Evolutionary conservation across 2,888 invertebrate species (phyloP).

Genomic region (Cylloceria caligata): DNA sequence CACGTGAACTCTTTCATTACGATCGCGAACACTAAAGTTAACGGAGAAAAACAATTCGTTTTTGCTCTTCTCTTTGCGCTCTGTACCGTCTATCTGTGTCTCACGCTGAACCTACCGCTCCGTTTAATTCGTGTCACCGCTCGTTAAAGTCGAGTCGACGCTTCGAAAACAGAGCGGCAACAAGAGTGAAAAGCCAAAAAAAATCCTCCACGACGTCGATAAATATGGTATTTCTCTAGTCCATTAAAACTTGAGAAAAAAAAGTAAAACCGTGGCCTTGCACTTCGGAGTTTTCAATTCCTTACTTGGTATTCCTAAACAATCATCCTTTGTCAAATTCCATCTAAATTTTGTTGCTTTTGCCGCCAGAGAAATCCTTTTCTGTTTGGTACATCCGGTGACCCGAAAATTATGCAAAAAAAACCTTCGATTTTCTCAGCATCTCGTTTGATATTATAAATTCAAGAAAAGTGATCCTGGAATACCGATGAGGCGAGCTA

Average conservation of each 20-base stretch:
- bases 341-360: neutral
- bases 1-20: neutral
- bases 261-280: neutral
- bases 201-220: neutral
- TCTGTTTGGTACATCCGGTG: neutral
- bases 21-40: neutral
- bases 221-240: conserved; percentile 1
- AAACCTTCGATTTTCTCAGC: neutral
- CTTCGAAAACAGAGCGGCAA: neutral
- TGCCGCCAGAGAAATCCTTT: neutral
- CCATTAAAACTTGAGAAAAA: conserved; percentile 24
- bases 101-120: neutral
- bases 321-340: neutral
- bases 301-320: neutral
- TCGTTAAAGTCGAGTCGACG: conserved; percentile 31
- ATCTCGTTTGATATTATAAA: conserved; percentile 8
- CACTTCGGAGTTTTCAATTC: neutral
- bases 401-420: neutral
- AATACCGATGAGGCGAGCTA: conserved; percentile 4
- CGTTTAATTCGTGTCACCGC: neutral
- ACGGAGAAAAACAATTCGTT: conserved; percentile 10
- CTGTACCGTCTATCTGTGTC: neutral
- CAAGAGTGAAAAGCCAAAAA: neutral
- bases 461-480: neutral
- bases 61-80: neutral